Percentiles rank a stretch among this genome's conserved stretches.
Evolutionary conservation across 2,888 invertebrate species (phyloP).

Genomic region (Calliphora vomitoria): DNA sequence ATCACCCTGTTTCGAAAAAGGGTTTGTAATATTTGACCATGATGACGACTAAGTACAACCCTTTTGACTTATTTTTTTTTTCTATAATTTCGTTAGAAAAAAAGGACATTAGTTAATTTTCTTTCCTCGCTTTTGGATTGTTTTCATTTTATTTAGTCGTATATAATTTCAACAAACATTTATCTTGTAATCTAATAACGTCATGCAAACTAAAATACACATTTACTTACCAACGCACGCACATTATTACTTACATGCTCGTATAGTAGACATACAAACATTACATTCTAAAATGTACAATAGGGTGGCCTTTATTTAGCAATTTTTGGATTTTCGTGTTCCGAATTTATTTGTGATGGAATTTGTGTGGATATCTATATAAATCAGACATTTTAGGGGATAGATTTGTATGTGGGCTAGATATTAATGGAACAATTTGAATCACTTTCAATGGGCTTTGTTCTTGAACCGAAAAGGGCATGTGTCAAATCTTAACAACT

Average conservation of each 20-base stretch:
- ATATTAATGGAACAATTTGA: too few relatives aligned
- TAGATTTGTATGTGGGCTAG: too few relatives aligned
- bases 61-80: slow-evolving; percentile 42
- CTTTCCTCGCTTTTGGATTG: neutral
- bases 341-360: too few relatives aligned
- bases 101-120: slow-evolving; percentile 48
- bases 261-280: neutral
- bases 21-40: neutral
- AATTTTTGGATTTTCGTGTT: too few relatives aligned
- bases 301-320: too few relatives aligned
- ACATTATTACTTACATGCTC: neutral
- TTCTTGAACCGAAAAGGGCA: too few relatives aligned
- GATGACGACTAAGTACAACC: slow-evolving; percentile 8
- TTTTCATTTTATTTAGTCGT: slow-evolving; percentile 23
- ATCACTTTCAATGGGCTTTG: too few relatives aligned
- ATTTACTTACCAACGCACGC: slow-evolving; percentile 24
- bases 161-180: slow-evolving; percentile 64
- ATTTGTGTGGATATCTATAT: too few relatives aligned
- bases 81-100: slow-evolving; percentile 25
- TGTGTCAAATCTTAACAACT: too few relatives aligned
- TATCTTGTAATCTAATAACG: slow-evolving; percentile 71
- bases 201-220: slow-evolving; percentile 56
- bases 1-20: neutral
- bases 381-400: too few relatives aligned
- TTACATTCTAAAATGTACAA: neutral